Evolutionary conservation across 2,888 invertebrate genomes (phyloP).

Genomic region (Chrysolina americana): DNA sequence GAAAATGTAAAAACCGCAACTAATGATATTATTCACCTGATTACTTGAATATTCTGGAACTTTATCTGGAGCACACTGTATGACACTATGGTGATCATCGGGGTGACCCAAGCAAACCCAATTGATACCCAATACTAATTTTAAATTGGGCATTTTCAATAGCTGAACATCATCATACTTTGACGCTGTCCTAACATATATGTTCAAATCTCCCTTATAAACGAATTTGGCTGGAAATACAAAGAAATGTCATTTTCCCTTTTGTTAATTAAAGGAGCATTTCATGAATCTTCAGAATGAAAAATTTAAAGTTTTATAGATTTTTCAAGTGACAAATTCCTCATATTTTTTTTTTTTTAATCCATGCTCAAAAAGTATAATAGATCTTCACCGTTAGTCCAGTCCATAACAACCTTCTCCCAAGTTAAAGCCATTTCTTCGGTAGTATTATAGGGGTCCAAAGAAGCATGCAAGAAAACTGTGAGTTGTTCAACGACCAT

Average conservation of each 20-base stretch:
- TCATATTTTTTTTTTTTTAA: no score
- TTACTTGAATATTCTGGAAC: slow-evolving; percentile 97
- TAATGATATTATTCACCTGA: slow-evolving; percentile 73
- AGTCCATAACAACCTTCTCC: slow-evolving; percentile 93
- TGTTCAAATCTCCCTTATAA: slow-evolving; percentile 93
- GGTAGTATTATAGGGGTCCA: slow-evolving; percentile 98
- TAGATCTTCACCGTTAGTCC: slow-evolving; percentile 85
- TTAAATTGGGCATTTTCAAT: slow-evolving; percentile 90
- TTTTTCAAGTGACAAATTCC: no score
- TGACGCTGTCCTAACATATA: slow-evolving; percentile 96
- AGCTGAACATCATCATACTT: slow-evolving; percentile 98
- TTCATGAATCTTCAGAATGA: no score
- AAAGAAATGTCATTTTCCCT: neutral
- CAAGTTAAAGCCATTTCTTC: slow-evolving; percentile 99
- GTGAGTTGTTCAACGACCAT: slow-evolving; percentile 90
- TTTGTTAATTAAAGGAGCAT: neutral
- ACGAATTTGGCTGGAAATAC: slow-evolving; percentile 80
- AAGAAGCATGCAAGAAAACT: slow-evolving; percentile 92
- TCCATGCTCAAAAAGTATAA: neutral
- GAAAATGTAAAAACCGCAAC: neutral
- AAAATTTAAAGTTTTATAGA: no score
- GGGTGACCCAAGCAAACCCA: slow-evolving; percentile 96
- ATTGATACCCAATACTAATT: slow-evolving; percentile 85
- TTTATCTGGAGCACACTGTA: slow-evolving; percentile 96
- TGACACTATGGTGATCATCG: slow-evolving; percentile 95